These are phyloP conservation scores for Troilus luridus DNA, from an alignment of 2,888 invertebrate genomes.

Conservation along the genomic window DNA sequence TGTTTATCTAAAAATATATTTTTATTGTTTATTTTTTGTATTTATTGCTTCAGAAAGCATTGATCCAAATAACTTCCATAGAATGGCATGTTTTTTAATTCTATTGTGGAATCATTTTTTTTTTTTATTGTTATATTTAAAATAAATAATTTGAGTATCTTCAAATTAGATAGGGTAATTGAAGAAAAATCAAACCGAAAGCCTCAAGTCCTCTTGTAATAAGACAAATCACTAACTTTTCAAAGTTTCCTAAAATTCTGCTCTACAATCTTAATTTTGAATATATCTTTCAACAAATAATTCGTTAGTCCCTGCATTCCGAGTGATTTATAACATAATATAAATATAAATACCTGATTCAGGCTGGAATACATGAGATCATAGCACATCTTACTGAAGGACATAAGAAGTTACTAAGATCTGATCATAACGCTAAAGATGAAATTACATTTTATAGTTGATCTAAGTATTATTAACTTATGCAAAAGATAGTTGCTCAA, in stretches of 20 bases:
- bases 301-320: neutral
- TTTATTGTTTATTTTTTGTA: neutral
- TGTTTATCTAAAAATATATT: neutral
- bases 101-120: neutral
- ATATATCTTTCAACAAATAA: neutral
- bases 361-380: neutral
- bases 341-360: neutral
- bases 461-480: neutral
- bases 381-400: neutral
- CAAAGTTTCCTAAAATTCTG: neutral
- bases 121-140: neutral
- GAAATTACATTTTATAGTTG: neutral
- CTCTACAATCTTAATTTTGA: neutral
- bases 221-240: neutral
- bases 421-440: neutral
- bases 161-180: neutral
- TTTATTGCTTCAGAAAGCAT: neutral
- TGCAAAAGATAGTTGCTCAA: too few species aligned
- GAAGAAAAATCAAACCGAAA: neutral
- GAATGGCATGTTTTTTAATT: conserved; percentile 32
- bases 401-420: neutral
- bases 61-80: conserved; percentile 47
- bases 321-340: neutral
- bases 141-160: neutral
- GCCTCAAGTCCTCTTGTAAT: neutral